phyloP scores from a whole-genome alignment of 2,888 invertebrate species.

The Thelaira solivaga region DNA sequence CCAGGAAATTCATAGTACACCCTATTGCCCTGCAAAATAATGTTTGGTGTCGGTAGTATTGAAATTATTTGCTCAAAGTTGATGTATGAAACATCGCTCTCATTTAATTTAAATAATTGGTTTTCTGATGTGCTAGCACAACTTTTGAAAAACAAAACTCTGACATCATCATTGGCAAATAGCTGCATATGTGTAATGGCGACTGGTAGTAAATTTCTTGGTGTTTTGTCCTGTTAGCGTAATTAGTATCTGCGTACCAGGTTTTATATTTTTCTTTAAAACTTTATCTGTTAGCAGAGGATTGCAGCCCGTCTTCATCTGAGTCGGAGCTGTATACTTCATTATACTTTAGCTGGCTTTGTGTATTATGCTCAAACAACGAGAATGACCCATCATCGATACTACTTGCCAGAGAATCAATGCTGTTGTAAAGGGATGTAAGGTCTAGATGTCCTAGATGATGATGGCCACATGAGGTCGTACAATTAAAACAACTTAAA shows the following conservation, averaged over 20 bases:
- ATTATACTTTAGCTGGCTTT: slow-evolving; percentile 11
- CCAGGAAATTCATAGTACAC: slow-evolving; percentile 28
- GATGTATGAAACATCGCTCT: slow-evolving; percentile 23
- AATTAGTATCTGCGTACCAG: slow-evolving; percentile 27
- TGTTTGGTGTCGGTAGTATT: slow-evolving; percentile 9
- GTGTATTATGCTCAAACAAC: slow-evolving; percentile 9
- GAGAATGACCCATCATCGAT: slow-evolving; percentile 15
- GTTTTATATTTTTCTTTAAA: slow-evolving; percentile 28
- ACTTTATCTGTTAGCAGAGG: neutral
- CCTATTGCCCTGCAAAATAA: slow-evolving; percentile 4
- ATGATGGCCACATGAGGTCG: slow-evolving; percentile 25
- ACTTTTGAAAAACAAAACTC: slow-evolving; percentile 21
- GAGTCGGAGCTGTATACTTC: slow-evolving; percentile 19
- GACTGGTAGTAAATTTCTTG: slow-evolving; percentile 4
- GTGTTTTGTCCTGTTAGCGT: slow-evolving; percentile 10
- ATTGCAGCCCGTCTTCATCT: slow-evolving; percentile 2
- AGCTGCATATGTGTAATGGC: slow-evolving; percentile 29
- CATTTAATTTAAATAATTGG: slow-evolving; percentile 42
- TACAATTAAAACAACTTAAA: slow-evolving; percentile 41
- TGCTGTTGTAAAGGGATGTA: slow-evolving; percentile 16
- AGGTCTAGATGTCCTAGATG: slow-evolving; percentile 13
- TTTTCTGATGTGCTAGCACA: slow-evolving; percentile 23
- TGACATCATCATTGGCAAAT: slow-evolving; percentile 33
- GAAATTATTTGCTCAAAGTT: slow-evolving; percentile 2
- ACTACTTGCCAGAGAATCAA: slow-evolving; percentile 6